These are phyloP conservation scores for Smittia aterrima DNA, from an alignment of 2,888 invertebrate genomes.

Conservation along the genomic window DNA sequence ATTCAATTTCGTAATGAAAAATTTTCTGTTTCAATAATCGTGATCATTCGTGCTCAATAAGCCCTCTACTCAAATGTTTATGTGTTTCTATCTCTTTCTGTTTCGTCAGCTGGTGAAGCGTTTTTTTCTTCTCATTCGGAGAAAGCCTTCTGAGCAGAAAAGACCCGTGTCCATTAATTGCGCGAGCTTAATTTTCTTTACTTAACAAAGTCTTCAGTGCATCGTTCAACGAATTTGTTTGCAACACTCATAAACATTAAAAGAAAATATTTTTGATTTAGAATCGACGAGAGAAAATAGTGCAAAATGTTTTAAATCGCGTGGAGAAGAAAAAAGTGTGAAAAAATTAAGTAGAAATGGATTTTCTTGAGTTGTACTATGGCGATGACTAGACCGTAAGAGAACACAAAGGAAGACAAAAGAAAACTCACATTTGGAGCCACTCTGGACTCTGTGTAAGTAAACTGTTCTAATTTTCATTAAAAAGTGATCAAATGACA, in stretches of 20 bases:
- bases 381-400: slow-evolving; percentile 29
- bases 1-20: not conserved
- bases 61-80: not conserved
- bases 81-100: not conserved
- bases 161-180: not conserved
- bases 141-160: not conserved
- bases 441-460: slow-evolving; percentile 41
- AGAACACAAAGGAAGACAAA: slow-evolving; percentile 20
- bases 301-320: not conserved
- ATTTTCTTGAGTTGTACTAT: slow-evolving; percentile 7
- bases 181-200: slow-evolving; percentile 13
- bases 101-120: slow-evolving; percentile 10
- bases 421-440: slow-evolving; percentile 30
- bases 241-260: not conserved
- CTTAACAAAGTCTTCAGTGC: slow-evolving; percentile 16
- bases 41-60: no score
- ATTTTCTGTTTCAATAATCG: not conserved
- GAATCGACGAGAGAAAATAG: not conserved
- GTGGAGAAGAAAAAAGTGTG: slow-evolving; percentile 14
- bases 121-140: slow-evolving; percentile 7
- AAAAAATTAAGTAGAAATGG: slow-evolving; percentile 8
- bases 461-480: not conserved
- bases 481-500: not conserved
- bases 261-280: not conserved
- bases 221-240: slow-evolving; percentile 10